Base-by-base conservation (phyloP, 2,888 invertebrate species). In the Biston betularia region DNA sequence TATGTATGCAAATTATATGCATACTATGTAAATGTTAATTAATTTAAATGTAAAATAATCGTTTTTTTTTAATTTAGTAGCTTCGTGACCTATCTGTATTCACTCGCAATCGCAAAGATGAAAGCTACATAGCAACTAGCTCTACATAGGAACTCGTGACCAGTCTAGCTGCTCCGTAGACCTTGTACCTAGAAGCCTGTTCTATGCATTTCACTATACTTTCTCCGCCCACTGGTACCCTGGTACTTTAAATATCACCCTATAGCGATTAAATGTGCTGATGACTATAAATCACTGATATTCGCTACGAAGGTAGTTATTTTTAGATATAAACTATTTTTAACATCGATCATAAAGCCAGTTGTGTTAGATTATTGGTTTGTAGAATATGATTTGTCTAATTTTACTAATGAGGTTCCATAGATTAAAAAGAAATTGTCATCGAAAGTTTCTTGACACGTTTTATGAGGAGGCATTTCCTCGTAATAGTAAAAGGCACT, bases 101-200 rank as follows among this genome's bases (percentile, higher is more conserved):
- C 3, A 24, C 24, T 24, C 24, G 24, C 24, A 2, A 24, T 24
- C 3, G 24, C 24, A 38, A 38, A 38, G 38, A 38, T 78, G 82
- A 85, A 86, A 87, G 83, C 76, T 62, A 77, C 72, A 65, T 71
- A 72, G 75, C 73, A 77, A 70, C 76, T 68, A 77, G 73, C 72
- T 42, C n/a, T 9, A n/a, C n/a, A n/a, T n/a, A n/a, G 49, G 58
- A 58, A 12, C 49, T 83, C 86, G 87, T 89, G 89, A 88, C 87
- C 74, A 80, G 85, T 82, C 74, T 78, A 73, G 73, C 75, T 74
- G 75, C 73, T 63, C 35, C 35, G 15, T 53, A 70, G 63, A 73
- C 73, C 75, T 62, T 69, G 72, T 72, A 77, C 76, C 76, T 78
- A 70, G 73, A 66, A 78, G 77, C 79, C 70, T 75, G 79, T 83